phyloP scores from a whole-genome alignment of 2,888 invertebrate genomes.

The Brachypalpus laphriformis region DNA sequence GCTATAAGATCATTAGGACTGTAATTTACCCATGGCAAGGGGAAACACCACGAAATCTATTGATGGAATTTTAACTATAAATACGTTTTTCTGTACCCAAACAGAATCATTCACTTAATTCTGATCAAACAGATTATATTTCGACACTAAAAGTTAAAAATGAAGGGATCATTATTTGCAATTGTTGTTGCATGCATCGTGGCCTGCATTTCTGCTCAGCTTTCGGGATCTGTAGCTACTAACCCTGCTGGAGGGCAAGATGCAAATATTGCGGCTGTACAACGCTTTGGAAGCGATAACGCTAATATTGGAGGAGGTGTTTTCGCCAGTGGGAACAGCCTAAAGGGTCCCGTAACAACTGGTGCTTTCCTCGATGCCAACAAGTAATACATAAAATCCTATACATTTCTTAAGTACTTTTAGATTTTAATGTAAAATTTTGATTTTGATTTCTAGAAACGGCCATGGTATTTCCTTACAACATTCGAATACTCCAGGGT shows the following conservation, averaged over 20 bases:
- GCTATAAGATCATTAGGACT: not conserved
- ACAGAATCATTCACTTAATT: not conserved
- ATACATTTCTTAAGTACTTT: not conserved
- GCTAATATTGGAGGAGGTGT: conserved; percentile 76
- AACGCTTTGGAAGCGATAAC: conserved; percentile 75
- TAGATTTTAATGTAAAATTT: not conserved
- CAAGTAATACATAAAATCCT: conserved; percentile 68
- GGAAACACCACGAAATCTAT: not conserved
- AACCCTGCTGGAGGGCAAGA: conserved; percentile 76
- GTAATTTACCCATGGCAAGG: not conserved
- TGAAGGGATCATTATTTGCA: conserved; percentile 1
- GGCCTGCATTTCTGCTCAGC: conserved; percentile 31
- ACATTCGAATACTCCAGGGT: conserved; percentile 76
- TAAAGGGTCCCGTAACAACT: conserved; percentile 76
- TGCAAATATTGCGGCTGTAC: conserved; percentile 66
- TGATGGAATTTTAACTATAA: not conserved
- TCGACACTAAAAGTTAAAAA: not conserved
- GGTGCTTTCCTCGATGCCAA: conserved; percentile 77
- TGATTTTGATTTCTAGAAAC: conserved; percentile 76
- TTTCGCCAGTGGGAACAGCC: conserved; percentile 76
- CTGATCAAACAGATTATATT: not conserved
- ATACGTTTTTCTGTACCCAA: not conserved
- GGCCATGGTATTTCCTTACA: conserved; percentile 77
- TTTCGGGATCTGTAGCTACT: conserved; percentile 68
- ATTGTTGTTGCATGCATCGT: not conserved